A percentile compares a stretch with the other conserved stretches of the same genome.
Evolutionary conservation across 2,888 invertebrate genomes (phyloP).

Genomic region (Meta bourneti): DNA sequence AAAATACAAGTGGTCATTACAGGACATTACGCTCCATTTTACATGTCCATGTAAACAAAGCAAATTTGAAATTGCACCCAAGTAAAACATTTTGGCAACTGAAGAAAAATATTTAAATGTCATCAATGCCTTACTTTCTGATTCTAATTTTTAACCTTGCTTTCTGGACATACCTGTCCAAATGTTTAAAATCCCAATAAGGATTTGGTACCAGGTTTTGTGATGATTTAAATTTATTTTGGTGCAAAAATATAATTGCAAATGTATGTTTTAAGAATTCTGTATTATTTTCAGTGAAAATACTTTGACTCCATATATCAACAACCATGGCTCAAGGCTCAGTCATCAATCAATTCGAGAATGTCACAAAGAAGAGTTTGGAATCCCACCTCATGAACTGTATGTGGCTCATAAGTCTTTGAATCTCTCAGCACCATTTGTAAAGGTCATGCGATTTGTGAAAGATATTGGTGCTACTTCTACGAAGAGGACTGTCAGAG

Average conservation of each 20-base stretch:
- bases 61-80: too few relatives aligned
- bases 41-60: too few relatives aligned
- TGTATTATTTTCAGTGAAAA: slow-evolving; percentile 50
- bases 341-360: slow-evolving; percentile 78
- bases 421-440: slow-evolving; percentile 27
- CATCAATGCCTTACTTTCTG: too few relatives aligned
- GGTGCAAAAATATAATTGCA: not conserved
- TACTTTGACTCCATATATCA: slow-evolving; percentile 75
- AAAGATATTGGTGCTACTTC: slow-evolving; percentile 33
- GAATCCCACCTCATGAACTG: slow-evolving; percentile 79
- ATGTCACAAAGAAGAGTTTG: slow-evolving; percentile 79
- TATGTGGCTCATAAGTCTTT: slow-evolving; percentile 60
- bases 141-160: too few relatives aligned
- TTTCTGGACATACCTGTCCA: too few relatives aligned
- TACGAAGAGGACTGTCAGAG: slow-evolving; percentile 43
- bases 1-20: too few relatives aligned
- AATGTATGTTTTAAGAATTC: not conserved
- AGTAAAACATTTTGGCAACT: too few relatives aligned
- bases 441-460: slow-evolving; percentile 66
- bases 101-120: too few relatives aligned
- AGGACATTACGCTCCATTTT: too few relatives aligned
- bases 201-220: too few relatives aligned
- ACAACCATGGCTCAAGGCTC: slow-evolving; percentile 78
- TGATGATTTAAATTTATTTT: not conserved
- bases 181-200: too few relatives aligned